Base-by-base conservation (phyloP, 2,888 invertebrate species). In the Mesorhabditis sp. region DNA sequence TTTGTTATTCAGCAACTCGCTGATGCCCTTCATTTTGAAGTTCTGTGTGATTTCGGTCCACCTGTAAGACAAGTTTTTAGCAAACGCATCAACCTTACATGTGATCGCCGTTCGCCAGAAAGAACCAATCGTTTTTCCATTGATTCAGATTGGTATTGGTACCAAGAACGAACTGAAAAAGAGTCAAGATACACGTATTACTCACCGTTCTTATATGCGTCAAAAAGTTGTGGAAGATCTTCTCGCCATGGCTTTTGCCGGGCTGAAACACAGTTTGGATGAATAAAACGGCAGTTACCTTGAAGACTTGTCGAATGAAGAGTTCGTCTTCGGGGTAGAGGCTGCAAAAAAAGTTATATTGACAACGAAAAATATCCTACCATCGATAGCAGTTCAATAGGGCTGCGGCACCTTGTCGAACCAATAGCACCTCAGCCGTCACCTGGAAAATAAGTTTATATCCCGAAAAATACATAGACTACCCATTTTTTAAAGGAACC, bases 71-170 rank as follows among this genome's bases (percentile, higher is more conserved):
- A 13, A 50, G n/a, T 50, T 50, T 50, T 13, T 13, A 50, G 10
- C n/a, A 50, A 50, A 50, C 7, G n/a, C 10, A 2, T 13, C 58
- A 50, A 50, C 58, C 58, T n/a, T 13, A 50, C 58, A 13, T 10
- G 7, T 50, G 58, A 10, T 50, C n/a, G 7, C 58, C 58, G 58
- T 13, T n/a, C 7, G n/a, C 7, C 7, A 50, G 58, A 50, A 50
- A 50, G 58, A 50, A 50, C 58, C 58, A 50, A 13, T 50, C 58
- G 58, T 50, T 50, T 50, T 50, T 50, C 58, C 58, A 50, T n/a
- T n/a, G 7, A 50, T 50, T n/a, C 58, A 50, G n/a, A 50, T 50
- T 50, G 10, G 58, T 28, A 28, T 28, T 28, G 28, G 28, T 2
- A 28, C 28, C 28, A 28, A 28, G 28, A 28, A 28, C 28, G 28